Conservation (phyloP, 2,888 invertebrate genomes). For the Eupeodes luniger region DNA sequence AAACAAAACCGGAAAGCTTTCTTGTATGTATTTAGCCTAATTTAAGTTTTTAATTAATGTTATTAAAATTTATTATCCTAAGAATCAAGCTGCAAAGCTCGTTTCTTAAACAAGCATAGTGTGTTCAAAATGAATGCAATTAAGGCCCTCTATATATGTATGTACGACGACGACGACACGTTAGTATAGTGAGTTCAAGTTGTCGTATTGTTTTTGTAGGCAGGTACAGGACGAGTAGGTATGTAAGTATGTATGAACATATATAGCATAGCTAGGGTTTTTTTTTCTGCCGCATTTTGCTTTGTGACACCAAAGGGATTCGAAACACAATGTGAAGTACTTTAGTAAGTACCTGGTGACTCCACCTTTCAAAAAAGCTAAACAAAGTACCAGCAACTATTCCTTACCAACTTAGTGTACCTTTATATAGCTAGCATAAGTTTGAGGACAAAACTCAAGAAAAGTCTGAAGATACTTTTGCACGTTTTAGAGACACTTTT, state of each 20-base stretch:
- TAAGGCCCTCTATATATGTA: background rate
- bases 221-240: background rate
- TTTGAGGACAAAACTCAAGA: slow-evolving; percentile 24
- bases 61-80: slow-evolving; percentile 48
- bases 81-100: slow-evolving; percentile 30
- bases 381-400: background rate
- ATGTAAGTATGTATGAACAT: background rate
- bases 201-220: background rate
- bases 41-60: slow-evolving; percentile 69
- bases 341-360: slow-evolving; percentile 25
- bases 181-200: slow-evolving; percentile 16
- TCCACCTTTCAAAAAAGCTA: slow-evolving; percentile 28
- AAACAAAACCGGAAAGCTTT: slow-evolving; percentile 70
- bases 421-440: background rate
- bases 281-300: slow-evolving; percentile 31
- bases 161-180: no score
- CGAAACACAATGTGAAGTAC: slow-evolving; percentile 14
- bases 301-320: slow-evolving; percentile 32
- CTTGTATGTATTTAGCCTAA: slow-evolving; percentile 65
- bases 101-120: slow-evolving; percentile 18
- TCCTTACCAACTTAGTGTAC: background rate
- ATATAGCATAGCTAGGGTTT: slow-evolving; percentile 1
- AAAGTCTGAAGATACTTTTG: slow-evolving; percentile 39
- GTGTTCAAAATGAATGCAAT: slow-evolving; percentile 32
- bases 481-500: slow-evolving; percentile 49